Conservation (phyloP, 2,797 vertebrate species). For the Limosa lapponica region DNA sequence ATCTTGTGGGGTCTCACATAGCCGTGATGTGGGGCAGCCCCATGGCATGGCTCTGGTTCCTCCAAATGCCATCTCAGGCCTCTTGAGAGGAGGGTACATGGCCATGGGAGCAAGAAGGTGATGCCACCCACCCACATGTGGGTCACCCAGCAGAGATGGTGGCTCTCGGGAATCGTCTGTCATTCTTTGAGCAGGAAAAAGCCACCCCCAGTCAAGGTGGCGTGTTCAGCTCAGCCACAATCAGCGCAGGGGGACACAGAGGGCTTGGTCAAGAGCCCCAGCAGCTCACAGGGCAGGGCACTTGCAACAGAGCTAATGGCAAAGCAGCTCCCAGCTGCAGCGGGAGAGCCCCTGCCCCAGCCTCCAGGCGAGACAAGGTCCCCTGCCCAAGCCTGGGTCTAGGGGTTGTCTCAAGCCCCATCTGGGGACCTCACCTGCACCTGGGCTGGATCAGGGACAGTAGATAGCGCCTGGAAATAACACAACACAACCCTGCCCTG, state of each 20-base stretch:
- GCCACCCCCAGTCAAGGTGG: not conserved
- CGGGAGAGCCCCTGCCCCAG: not conserved
- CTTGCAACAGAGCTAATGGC: too few relatives aligned
- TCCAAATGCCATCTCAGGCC: not conserved
- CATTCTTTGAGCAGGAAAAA: not conserved
- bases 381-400: not conserved
- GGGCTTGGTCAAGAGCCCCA: not conserved
- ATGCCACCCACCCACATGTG: not conserved
- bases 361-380: too few relatives aligned
- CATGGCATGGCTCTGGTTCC: not conserved
- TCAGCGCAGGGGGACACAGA: not conserved
- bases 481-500: not conserved
- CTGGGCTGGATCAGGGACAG: too few relatives aligned
- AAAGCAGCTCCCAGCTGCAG: not conserved
- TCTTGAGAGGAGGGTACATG: not conserved
- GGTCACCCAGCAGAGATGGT: not conserved
- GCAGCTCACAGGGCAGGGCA: not conserved
- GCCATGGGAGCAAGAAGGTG: not conserved
- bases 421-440: not conserved
- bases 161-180: accelerated
- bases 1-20: not conserved
- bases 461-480: not conserved
- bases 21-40: not conserved
- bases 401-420: not conserved
- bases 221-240: not conserved